Conservation (phyloP, 2,797 vertebrate genomes). For the Emydoidea blandingii region DNA sequence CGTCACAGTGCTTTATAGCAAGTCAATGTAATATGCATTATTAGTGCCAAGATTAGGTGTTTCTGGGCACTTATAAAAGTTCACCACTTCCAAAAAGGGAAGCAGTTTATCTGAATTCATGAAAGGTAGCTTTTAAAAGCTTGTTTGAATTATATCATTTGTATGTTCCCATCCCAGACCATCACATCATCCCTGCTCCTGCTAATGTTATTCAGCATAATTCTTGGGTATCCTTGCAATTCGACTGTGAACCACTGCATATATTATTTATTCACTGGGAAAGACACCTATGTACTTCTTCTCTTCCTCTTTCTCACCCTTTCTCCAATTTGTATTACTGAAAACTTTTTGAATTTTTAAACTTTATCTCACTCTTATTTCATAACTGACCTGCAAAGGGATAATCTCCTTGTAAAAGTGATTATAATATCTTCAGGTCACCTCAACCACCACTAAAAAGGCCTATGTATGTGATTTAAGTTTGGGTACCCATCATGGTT, state of each 20-base stretch:
- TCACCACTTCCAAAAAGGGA: background rate
- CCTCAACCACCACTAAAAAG: background rate
- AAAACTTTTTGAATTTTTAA: background rate
- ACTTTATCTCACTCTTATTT: background rate
- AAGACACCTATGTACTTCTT: background rate
- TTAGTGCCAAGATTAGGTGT: background rate
- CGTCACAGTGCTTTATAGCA: constrained; percentile 44
- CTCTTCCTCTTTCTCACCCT: background rate
- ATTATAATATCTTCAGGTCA: background rate
- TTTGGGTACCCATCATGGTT: background rate
- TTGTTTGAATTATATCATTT: background rate
- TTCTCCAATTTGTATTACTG: background rate
- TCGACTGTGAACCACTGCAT: background rate
- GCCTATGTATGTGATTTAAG: background rate
- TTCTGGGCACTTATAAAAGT: background rate
- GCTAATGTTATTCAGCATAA: background rate
- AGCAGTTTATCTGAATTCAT: background rate
- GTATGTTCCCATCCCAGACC: background rate
- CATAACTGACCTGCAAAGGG: background rate
- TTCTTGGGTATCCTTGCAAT: fast-evolving
- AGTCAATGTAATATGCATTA: constrained; percentile 47
- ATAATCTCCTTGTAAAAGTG: background rate
- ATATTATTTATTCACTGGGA: background rate
- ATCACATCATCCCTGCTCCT: background rate
- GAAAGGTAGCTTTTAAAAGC: background rate